phyloP scores from a whole-genome alignment of 2,113 vertebrate species.

The Cnemophilus loriae region DNA sequence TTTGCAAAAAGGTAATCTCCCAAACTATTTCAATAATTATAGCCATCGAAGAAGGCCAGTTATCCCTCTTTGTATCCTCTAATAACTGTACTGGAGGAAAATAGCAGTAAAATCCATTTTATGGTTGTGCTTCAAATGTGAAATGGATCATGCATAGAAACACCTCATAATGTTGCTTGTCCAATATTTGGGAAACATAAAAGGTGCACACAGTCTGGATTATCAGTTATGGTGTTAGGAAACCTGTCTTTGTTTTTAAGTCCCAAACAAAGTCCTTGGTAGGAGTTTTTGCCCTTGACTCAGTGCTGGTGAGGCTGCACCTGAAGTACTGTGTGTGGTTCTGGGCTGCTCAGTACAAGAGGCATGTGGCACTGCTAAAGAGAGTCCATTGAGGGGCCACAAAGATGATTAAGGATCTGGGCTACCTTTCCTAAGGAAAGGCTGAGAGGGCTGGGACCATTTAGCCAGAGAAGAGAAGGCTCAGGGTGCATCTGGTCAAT shows the following conservation, averaged over 20 bases:
- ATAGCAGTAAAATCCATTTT: neutral
- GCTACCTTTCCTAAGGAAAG: neutral
- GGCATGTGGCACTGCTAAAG: neutral
- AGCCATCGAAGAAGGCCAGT: neutral
- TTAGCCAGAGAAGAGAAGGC: neutral
- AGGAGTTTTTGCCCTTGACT: neutral
- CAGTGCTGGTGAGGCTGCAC: neutral
- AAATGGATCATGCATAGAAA: neutral
- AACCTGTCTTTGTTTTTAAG: neutral
- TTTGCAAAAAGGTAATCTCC: neutral
- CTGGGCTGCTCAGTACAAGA: neutral
- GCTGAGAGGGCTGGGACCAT: neutral
- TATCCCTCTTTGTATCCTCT: neutral
- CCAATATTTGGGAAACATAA: neutral
- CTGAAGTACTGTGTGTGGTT: neutral
- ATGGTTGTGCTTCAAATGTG: neutral
- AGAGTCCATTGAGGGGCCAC: neutral
- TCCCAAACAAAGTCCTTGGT: neutral
- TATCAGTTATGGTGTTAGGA: neutral
- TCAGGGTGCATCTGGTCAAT: neutral
- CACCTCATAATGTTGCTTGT: neutral
- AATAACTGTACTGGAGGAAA: neutral
- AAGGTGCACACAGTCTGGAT: neutral
- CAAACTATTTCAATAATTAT: neutral
- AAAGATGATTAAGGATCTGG: neutral